Evolutionary conservation across 2,888 invertebrate species (phyloP).

Genomic region (Leptopilina syphax): DNA sequence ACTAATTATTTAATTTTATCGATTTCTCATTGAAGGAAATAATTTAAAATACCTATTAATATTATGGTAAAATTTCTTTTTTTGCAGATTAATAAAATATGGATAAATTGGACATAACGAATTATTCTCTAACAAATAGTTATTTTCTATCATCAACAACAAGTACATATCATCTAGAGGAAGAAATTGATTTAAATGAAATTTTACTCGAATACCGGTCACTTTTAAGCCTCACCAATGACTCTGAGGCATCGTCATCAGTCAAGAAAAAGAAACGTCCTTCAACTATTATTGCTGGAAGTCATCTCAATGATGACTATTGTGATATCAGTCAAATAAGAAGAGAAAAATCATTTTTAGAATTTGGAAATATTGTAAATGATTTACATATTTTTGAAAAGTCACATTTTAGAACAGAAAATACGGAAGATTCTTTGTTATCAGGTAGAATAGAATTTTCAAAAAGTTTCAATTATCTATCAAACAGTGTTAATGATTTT

Average conservation of each 20-base stretch:
- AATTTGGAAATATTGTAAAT: slow-evolving; percentile 1
- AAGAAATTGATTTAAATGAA: slow-evolving; percentile 15
- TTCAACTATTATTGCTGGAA: slow-evolving; percentile 12
- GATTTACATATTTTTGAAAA: background rate
- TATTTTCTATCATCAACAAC: slow-evolving; percentile 16
- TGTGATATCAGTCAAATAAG: slow-evolving; percentile 23
- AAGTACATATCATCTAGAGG: background rate
- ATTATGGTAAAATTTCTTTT: no score
- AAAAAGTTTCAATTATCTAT: background rate
- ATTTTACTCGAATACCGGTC: slow-evolving; percentile 13
- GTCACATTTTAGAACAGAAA: slow-evolving; percentile 2
- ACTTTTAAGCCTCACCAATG: background rate
- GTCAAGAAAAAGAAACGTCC: background rate
- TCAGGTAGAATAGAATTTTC: background rate
- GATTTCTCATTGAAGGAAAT: no score
- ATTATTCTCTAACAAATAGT: slow-evolving; percentile 8
- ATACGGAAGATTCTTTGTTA: background rate
- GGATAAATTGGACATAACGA: no score
- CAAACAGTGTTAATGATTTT: background rate
- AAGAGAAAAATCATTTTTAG: background rate
- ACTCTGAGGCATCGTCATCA: background rate
- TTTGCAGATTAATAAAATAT: no score
- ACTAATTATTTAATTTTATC: no score
- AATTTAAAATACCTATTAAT: no score
- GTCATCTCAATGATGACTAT: background rate